Conservation (phyloP, 1,140 invertebrate species). For the Drosophila bocqueti region DNA sequence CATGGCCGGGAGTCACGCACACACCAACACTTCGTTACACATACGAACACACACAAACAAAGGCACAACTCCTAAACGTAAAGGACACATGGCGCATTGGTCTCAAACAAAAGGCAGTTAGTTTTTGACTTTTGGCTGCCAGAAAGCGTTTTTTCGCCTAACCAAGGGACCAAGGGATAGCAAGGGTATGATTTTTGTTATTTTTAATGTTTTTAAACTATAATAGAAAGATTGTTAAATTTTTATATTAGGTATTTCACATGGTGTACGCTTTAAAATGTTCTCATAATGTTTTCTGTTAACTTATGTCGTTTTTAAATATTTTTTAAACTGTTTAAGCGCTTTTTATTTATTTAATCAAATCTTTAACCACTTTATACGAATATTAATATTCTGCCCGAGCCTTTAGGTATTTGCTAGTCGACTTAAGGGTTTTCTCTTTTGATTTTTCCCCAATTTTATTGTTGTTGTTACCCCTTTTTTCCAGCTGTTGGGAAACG, state of each 20-base stretch:
- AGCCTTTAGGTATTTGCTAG: slow-evolving; percentile 4
- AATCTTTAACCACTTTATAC: not conserved
- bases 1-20: slow-evolving; percentile 25
- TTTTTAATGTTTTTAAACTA: not conserved
- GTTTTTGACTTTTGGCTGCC: slow-evolving; percentile 71
- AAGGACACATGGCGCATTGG: slow-evolving; percentile 73
- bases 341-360: not conserved
- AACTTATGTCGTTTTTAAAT: not conserved
- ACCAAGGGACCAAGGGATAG: not conserved
- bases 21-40: slow-evolving; percentile 41
- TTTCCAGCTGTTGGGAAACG: slow-evolving; percentile 44
- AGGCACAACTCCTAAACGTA: slow-evolving; percentile 48
- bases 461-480: slow-evolving; percentile 63
- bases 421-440: not conserved
- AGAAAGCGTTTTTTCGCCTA: slow-evolving; percentile 32
- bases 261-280: too few relatives aligned
- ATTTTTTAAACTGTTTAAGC: not conserved
- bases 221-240: too few relatives aligned
- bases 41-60: slow-evolving; percentile 21
- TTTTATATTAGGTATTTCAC: not conserved
- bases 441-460: slow-evolving; percentile 2
- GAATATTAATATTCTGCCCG: not conserved
- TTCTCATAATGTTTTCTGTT: not conserved
- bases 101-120: slow-evolving; percentile 77
- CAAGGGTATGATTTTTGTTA: too few relatives aligned